Evolutionary conservation across 2,113 vertebrate species (phyloP).

Genomic region (Nymphicus hollandicus): DNA sequence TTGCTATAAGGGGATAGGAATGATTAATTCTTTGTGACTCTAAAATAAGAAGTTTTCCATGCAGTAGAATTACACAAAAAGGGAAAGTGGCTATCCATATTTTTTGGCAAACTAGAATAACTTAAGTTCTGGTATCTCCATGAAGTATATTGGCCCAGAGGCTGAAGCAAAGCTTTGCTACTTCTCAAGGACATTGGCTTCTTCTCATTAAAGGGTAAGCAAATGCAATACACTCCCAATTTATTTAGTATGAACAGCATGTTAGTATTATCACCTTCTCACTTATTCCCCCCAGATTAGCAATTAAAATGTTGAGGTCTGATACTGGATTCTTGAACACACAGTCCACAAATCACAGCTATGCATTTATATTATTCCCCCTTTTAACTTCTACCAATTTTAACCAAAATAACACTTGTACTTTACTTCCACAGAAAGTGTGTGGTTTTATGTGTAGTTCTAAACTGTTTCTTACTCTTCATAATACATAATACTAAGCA

Average conservation of each 20-base stretch:
- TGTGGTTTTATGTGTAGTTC: not conserved
- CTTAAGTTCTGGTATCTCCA: not conserved
- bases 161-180: not conserved
- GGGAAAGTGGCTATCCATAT: not conserved
- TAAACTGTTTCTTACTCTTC: not conserved
- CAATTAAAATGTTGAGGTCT: not conserved
- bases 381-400: not conserved
- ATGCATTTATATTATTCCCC: not conserved
- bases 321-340: not conserved
- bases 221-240: not conserved
- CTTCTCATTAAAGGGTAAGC: not conserved
- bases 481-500: rapidly evolving
- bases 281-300: not conserved
- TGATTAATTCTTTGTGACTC: not conserved
- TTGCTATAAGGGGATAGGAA: not conserved
- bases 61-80: not conserved
- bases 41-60: not conserved
- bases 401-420: not conserved
- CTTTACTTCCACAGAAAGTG: not conserved
- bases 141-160: not conserved
- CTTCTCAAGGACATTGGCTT: not conserved
- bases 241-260: not conserved
- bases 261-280: not conserved
- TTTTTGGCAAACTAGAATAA: not conserved
- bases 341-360: not conserved